These are phyloP conservation scores for Palythoa grandiflora DNA, from an alignment of 92 coral and sea anemone genomes.

Conservation along the genomic window DNA sequence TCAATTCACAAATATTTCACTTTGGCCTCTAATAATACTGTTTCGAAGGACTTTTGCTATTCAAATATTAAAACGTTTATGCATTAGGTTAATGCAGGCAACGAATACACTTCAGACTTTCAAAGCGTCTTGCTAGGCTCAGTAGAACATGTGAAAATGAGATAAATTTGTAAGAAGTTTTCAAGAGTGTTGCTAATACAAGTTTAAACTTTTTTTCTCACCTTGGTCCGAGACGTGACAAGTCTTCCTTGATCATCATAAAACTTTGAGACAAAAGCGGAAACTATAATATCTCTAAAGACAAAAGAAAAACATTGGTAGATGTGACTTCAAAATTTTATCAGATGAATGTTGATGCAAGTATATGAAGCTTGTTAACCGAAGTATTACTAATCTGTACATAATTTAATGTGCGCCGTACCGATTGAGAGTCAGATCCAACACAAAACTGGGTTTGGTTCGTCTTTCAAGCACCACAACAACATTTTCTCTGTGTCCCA, in stretches of 20 bases:
- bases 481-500: slow-evolving; percentile 20
- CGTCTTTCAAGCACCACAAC: not conserved
- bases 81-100: no score
- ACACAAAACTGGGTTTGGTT: not conserved
- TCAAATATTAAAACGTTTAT: no score
- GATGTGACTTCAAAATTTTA: not conserved
- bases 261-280: slow-evolving; percentile 28
- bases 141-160: not conserved
- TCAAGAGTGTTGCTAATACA: not conserved
- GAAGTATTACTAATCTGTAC: not conserved
- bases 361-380: not conserved
- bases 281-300: slow-evolving; percentile 6
- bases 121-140: no score
- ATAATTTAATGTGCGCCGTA: not conserved
- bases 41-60: no score
- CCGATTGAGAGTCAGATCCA: slow-evolving; percentile 50
- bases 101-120: no score
- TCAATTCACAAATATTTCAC: no score
- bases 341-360: slow-evolving; percentile 3
- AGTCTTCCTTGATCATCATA: slow-evolving; percentile 1
- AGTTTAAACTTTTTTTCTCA: not conserved
- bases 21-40: no score
- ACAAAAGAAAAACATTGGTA: not conserved
- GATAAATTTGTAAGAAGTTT: not conserved
- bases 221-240: slow-evolving; percentile 17